Conservation (phyloP, 1,140 invertebrate genomes). For the Drosophila obscura region DNA sequence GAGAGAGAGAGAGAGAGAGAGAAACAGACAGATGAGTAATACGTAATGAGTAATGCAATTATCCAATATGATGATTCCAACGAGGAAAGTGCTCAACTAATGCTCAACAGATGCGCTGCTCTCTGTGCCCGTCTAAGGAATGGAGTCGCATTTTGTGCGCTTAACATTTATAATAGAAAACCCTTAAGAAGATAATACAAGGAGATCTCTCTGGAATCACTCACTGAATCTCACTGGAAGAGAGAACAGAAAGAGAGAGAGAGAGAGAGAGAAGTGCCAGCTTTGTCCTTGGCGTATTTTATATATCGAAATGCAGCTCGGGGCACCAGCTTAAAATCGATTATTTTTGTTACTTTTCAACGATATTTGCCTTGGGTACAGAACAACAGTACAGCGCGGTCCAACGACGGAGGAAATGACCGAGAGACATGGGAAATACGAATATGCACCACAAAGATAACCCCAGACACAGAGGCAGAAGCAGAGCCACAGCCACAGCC, state of each 20-base stretch:
- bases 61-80: conserved; percentile 42
- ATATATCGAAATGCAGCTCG: too few relatives aligned
- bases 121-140: too few relatives aligned
- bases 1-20: conserved; percentile 21
- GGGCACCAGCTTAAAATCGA: conserved; percentile 28
- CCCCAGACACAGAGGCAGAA: conserved; percentile 19
- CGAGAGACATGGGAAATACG: conserved; percentile 18
- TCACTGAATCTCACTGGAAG: too few relatives aligned
- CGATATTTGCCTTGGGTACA: conserved; percentile 33
- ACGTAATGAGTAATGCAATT: conserved; percentile 37
- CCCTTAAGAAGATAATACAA: too few relatives aligned
- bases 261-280: too few relatives aligned
- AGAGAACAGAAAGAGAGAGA: too few relatives aligned
- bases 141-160: too few relatives aligned
- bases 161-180: too few relatives aligned
- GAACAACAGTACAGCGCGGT: conserved; percentile 1
- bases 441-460: conserved; percentile 8
- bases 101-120: conserved; percentile 6
- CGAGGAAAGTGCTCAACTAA: conserved; percentile 33
- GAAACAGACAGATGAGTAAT: conserved; percentile 1
- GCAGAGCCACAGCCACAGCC: conserved; percentile 7
- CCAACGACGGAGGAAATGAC: conserved; percentile 31
- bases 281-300: too few relatives aligned
- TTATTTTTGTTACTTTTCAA: conserved; percentile 63
- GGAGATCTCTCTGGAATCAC: too few relatives aligned